phyloP scores from a whole-genome alignment of 2,113 vertebrate genomes.

The Odocoileus hemionus region DNA sequence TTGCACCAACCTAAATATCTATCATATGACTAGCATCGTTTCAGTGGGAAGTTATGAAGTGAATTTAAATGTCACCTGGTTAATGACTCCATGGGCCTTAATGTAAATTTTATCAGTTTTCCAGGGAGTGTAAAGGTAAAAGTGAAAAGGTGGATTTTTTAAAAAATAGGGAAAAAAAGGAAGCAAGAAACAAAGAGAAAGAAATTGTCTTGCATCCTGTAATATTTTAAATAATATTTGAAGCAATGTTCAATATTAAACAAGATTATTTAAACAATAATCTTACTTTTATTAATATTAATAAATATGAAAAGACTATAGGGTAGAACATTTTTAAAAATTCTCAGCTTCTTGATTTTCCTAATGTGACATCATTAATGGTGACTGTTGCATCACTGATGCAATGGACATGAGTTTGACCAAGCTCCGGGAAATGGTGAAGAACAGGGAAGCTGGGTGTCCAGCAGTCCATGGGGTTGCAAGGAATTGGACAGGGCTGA shows the following conservation, averaged over 20 bases:
- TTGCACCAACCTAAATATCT: neutral
- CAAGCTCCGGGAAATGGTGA: neutral
- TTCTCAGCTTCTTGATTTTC: neutral
- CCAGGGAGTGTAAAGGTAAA: neutral
- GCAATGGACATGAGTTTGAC: neutral
- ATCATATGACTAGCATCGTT: neutral
- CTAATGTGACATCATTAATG: conserved; percentile 54
- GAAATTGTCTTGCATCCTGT: neutral
- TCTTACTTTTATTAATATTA: conserved; percentile 27
- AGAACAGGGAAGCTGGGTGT: neutral
- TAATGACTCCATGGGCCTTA: neutral
- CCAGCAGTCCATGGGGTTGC: neutral
- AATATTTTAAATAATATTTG: conserved; percentile 17
- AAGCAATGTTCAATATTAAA: neutral
- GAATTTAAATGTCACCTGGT: conserved; percentile 10
- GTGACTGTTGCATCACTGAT: conserved; percentile 18
- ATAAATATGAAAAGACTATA: conserved; percentile 13
- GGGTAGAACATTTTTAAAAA: conserved; percentile 11
- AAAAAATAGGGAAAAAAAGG: neutral
- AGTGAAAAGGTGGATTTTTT: neutral
- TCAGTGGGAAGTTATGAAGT: neutral
- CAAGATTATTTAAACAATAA: conserved; percentile 35
- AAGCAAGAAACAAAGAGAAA: neutral
- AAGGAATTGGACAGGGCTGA: neutral
- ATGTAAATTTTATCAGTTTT: neutral